These are phyloP conservation scores for Cephus nigrinus DNA, from an alignment of 2,888 invertebrate genomes.

Conservation along the genomic window DNA sequence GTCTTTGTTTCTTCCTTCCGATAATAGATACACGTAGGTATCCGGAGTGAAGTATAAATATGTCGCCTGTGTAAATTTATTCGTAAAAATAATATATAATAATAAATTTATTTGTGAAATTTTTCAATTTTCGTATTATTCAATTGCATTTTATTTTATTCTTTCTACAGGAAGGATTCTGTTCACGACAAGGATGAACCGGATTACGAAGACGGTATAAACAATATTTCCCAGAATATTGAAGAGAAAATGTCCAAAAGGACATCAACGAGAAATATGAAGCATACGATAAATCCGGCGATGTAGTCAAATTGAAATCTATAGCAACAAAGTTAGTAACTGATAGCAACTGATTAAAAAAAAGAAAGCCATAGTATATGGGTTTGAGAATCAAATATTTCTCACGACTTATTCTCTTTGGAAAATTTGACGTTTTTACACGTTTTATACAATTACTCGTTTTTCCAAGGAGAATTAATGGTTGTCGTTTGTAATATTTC, in stretches of 20 bases:
- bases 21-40: slow-evolving; percentile 69
- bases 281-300: slow-evolving; percentile 37
- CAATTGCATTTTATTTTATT: neutral
- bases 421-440: neutral
- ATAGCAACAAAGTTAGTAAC: slow-evolving; percentile 20
- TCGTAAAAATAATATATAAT: neutral
- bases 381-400: neutral
- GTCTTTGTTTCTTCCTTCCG: slow-evolving; percentile 76
- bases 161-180: slow-evolving; percentile 40
- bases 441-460: neutral
- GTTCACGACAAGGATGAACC: slow-evolving; percentile 35
- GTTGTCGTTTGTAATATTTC: neutral
- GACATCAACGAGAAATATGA: slow-evolving; percentile 22
- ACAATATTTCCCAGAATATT: slow-evolving; percentile 30
- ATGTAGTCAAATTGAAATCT: slow-evolving; percentile 30
- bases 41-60: neutral
- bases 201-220: slow-evolving; percentile 23
- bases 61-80: neutral
- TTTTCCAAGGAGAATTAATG: neutral
- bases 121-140: neutral
- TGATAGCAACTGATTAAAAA: slow-evolving; percentile 10
- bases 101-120: no score
- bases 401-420: neutral
- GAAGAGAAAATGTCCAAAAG: slow-evolving; percentile 29
- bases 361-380: slow-evolving; percentile 5